Evolutionary conservation across 2,797 vertebrate species (phyloP).

Genomic region (Oophaga sylvatica): DNA sequence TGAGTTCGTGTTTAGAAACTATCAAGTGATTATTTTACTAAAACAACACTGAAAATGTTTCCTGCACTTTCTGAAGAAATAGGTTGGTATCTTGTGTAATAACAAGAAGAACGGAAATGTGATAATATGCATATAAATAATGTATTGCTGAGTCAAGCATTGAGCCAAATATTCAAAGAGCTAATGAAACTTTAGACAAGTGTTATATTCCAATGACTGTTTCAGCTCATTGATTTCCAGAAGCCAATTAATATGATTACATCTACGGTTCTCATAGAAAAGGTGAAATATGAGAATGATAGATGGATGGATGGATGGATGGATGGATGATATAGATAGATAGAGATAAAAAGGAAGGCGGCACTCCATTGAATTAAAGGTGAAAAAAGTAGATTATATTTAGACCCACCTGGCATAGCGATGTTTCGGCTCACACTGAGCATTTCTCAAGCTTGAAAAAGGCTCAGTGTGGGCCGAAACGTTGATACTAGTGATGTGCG

Average conservation of each 20-base stretch:
- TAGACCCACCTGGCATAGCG: too few relatives aligned
- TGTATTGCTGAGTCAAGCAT: conserved; percentile 51
- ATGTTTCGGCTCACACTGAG: too few relatives aligned
- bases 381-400: too few relatives aligned
- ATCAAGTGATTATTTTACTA: conserved; percentile 11
- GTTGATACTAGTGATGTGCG: too few relatives aligned
- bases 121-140: conserved; percentile 53
- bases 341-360: too few relatives aligned
- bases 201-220: neutral
- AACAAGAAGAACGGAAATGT: conserved; percentile 41
- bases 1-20: neutral
- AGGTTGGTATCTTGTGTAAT: conserved; percentile 20
- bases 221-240: conserved; percentile 39
- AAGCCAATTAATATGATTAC: neutral
- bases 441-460: too few relatives aligned
- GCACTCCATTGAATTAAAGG: too few relatives aligned
- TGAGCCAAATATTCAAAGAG: conserved; percentile 19
- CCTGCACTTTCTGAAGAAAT: conserved; percentile 49
- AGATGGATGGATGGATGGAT: neutral
- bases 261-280: conserved; percentile 31
- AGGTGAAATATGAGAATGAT: neutral
- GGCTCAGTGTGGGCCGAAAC: too few relatives aligned
- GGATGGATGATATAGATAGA: neutral
- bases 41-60: conserved; percentile 34
- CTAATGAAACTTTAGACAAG: conserved; percentile 39